phyloP scores from a whole-genome alignment of 2,113 vertebrate genomes.

The Phylloscopus trochilus region DNA sequence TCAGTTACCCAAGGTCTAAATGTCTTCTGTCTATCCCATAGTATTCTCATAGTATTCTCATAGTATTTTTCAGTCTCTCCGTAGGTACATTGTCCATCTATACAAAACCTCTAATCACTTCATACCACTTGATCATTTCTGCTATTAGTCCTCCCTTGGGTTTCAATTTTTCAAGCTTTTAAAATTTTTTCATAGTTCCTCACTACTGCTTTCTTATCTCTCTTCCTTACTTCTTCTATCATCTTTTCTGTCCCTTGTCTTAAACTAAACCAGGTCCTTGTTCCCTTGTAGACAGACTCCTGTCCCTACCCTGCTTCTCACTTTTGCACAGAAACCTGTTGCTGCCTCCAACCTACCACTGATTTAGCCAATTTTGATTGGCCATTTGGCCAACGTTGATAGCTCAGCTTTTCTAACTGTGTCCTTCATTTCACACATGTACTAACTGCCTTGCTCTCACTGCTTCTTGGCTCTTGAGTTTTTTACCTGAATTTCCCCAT shows the following conservation, averaged over 20 bases:
- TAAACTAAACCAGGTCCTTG: background rate
- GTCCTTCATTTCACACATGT: background rate
- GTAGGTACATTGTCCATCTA: background rate
- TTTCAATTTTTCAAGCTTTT: background rate
- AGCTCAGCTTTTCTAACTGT: background rate
- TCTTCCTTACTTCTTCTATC: background rate
- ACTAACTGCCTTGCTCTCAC: background rate
- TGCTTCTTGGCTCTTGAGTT: background rate
- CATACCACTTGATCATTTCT: background rate
- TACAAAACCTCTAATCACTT: background rate
- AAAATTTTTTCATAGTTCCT: background rate
- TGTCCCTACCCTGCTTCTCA: background rate
- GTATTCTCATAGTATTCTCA: background rate
- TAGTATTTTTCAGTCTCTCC: background rate
- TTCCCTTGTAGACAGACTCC: background rate
- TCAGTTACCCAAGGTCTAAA: background rate
- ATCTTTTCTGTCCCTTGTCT: background rate
- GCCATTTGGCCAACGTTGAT: background rate
- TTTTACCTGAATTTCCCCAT: background rate
- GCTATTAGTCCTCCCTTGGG: background rate
- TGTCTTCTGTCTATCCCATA: background rate
- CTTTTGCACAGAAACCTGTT: background rate
- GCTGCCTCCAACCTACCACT: background rate
- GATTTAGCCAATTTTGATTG: background rate
- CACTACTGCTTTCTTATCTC: background rate